phyloP scores from a whole-genome alignment of 2,888 invertebrate genomes.

The Melinopterus prodromus region DNA sequence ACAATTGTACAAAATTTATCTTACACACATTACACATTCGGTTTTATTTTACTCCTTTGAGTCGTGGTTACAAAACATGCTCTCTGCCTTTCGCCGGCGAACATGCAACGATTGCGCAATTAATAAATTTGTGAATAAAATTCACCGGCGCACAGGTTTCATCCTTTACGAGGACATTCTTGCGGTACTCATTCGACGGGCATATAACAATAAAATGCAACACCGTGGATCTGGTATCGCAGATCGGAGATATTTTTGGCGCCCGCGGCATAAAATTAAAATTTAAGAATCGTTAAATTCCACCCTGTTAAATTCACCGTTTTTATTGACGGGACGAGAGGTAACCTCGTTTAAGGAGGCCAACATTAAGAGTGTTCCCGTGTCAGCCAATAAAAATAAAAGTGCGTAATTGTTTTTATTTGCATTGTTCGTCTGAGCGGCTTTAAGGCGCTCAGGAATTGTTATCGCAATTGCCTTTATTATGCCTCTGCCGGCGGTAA shows the following conservation, averaged over 20 bases:
- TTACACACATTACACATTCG: not conserved
- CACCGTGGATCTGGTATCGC: slow-evolving; percentile 11
- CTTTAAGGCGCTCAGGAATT: not conserved
- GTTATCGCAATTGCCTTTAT: slow-evolving; percentile 4
- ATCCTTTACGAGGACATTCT: not conserved
- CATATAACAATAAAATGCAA: not conserved
- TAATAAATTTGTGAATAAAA: not conserved
- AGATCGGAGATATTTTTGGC: slow-evolving; percentile 10
- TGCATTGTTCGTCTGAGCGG: slow-evolving; percentile 31
- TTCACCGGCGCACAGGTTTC: not conserved
- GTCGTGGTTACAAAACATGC: not conserved
- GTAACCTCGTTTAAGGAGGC: slow-evolving; percentile 27
- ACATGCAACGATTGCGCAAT: not conserved
- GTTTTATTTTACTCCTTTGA: too few species aligned
- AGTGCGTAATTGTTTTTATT: slow-evolving; percentile 36
- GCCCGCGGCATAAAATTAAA: slow-evolving; percentile 45
- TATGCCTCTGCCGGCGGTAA: not conserved
- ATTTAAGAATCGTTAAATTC: slow-evolving; percentile 49
- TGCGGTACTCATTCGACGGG: not conserved
- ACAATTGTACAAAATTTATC: not conserved
- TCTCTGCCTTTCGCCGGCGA: not conserved
- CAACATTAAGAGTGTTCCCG: slow-evolving; percentile 35
- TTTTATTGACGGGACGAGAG: slow-evolving; percentile 42
- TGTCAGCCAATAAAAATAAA: slow-evolving; percentile 33
- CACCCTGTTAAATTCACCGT: slow-evolving; percentile 45